Evolutionary conservation across 1,140 invertebrate species (phyloP), one percentile per base, ranked within the genome.

Genomic region (Akabosia matsudoensis): DNA sequence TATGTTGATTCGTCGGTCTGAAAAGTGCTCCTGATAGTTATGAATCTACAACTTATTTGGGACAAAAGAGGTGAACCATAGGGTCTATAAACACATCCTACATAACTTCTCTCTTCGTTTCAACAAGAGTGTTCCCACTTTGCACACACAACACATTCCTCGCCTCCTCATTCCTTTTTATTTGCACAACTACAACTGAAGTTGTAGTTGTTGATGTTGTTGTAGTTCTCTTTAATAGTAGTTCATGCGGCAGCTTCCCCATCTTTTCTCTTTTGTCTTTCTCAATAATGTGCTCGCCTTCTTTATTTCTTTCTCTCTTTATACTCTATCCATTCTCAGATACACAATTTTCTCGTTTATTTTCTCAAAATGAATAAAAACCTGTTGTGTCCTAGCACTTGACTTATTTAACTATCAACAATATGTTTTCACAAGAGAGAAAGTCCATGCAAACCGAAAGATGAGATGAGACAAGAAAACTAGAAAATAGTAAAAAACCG

Each of bases 361-460:
- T 30, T n/a, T 67, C 30, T 67, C 22, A 22, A 67, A 67, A 67
- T 67, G 61, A 67, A 67, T 67, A 67, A 67, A 67, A 67, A 67
- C 61, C 61, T 67, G 61, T 67, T 67, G 61, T 67, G 28, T 67
- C 26, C 28, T 30, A 67, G 61, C 61, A 67, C 61, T 67, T 67
- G 61, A 67, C 61, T 67, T 67, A 67, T 67, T 67, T 67, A 67
- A 67, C 54, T 56, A 56, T 56, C 54, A 56, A 56, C 54, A 56
- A 56, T 56, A 56, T 56, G 54, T 56, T 56, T 56, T 56, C 54
- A 10, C 54, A 3, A 56, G 10, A 56, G 10, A 22, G 24, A 22
- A 56, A 56, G 3, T 10, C 4, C 54, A 56, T 10, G 54, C 54
- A 56, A 45, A 16, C 54, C n/a, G 22, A 56, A 4, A 56, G 54